Evolutionary conservation across 2,113 vertebrate genomes (phyloP), one percentile per base, ranked within the genome.

Genomic region (Hippocampus guttulatus): DNA sequence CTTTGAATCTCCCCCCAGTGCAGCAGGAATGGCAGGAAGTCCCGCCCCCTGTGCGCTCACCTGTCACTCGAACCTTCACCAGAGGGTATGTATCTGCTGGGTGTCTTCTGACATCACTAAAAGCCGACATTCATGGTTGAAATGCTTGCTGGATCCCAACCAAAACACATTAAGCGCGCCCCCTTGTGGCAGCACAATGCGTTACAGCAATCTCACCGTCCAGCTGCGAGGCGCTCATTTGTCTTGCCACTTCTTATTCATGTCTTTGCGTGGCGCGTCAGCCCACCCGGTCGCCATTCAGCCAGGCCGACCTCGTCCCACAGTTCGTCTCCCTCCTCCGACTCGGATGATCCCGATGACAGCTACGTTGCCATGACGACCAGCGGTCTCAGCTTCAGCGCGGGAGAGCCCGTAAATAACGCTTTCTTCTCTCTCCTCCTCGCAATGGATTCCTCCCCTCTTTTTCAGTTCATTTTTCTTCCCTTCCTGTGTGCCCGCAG

Each of bases 11-110:
- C 83, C 91, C 91, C 62, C 90, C 93, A 60, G 72, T 94, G 51
- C 90, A 93, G 52, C 88, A 94, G 69, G 95, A 96, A 77, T 96
- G 94, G 94, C 95, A 96, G 79, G 96, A 97, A 86, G 88, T 96
- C 70, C 94, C 94, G 75, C 94, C 95, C 25, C 96, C 96, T 1
- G 92, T 97, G 2, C 92, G 93, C 84, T 97, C 96, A 51, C 96
- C 96, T 33, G 95, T 97, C 88, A 96, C 96, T n/a, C 91, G 94
- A 85, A 95, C 94, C 83, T 97, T 96, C 90, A 94, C 95, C 51
- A 87, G 96, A 85, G 93, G 94, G 96, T 97, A 91, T 94, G 95
- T 70, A 12, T 62, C 51, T 70, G 33, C 77, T 69, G 21, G 5
- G 33, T 45, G 43, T 45, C 43, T 45, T 45, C 43, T 2, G 14